These are phyloP conservation scores for Pteromalus puparum DNA, from an alignment of 1,140 invertebrate genomes.

Conservation along the genomic window DNA sequence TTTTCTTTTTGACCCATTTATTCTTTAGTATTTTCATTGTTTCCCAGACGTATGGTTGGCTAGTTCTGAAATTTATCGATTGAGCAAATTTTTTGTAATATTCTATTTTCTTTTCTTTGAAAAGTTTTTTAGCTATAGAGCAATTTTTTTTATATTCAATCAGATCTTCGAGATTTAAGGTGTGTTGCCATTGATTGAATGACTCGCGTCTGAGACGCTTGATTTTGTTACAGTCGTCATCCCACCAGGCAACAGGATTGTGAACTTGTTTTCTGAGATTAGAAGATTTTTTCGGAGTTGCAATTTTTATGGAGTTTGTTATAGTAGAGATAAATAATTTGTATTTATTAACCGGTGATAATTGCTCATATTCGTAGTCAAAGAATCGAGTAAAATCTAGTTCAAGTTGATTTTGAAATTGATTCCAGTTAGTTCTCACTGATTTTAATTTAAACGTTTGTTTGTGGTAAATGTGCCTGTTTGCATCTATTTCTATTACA, in stretches of 20 bases:
- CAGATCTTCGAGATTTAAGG: conserved; percentile 14
- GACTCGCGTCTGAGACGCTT: conserved; percentile 34
- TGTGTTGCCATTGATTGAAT: conserved; percentile 51
- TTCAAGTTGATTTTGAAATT: neutral
- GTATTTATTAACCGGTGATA: neutral
- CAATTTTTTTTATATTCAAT: conserved; percentile 49
- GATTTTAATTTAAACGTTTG: conserved; percentile 9
- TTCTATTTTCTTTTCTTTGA: conserved; percentile 48
- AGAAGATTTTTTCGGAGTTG: neutral
- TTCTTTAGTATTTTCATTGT: conserved; percentile 31
- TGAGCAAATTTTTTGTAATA: conserved; percentile 35
- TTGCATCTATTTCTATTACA: neutral
- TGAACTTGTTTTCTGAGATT: neutral
- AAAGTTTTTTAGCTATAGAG: conserved; percentile 39
- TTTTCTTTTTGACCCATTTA: neutral
- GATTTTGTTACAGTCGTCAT: conserved; percentile 43
- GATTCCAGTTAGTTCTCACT: conserved; percentile 13
- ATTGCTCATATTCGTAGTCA: neutral
- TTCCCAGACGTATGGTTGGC: conserved; percentile 17
- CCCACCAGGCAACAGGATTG: conserved; percentile 50
- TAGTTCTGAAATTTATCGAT: conserved; percentile 8
- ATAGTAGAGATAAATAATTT: neutral
- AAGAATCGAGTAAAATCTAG: neutral
- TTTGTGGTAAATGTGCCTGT: neutral
- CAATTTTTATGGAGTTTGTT: neutral